Evolutionary conservation across 2,888 invertebrate genomes (phyloP).

Genomic region (Vandiemenella viatica): DNA sequence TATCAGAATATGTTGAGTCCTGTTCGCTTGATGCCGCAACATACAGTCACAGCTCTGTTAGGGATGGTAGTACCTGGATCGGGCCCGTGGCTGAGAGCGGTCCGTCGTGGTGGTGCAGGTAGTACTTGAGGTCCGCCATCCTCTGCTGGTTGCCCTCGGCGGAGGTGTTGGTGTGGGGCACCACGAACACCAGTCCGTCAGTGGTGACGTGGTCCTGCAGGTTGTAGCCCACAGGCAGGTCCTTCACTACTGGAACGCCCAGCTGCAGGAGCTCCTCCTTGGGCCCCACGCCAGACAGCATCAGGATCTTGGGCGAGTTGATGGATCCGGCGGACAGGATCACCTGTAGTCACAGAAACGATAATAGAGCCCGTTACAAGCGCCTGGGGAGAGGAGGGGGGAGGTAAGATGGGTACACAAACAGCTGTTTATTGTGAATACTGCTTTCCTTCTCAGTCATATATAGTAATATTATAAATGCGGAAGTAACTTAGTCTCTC

Average conservation of each 20-base stretch:
- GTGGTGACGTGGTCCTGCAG: conserved; percentile 53
- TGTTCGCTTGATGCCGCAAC: no score
- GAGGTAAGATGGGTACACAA: no score
- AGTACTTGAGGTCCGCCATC: conserved; percentile 18
- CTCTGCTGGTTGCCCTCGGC: conserved; percentile 16
- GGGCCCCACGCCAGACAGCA: conserved; percentile 52
- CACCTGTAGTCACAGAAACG: neutral
- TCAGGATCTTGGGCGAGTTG: conserved; percentile 45
- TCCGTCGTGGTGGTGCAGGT: conserved; percentile 17
- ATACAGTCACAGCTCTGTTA: no score
- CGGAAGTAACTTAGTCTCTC: no score
- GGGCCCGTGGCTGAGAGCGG: conserved; percentile 18
- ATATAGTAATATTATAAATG: no score
- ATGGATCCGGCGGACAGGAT: conserved; percentile 40
- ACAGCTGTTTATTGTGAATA: no score
- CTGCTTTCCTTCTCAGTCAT: no score
- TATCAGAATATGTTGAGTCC: no score
- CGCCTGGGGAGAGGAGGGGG: no score
- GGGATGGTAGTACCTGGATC: conserved; percentile 18
- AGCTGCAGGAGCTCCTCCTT: conserved; percentile 34
- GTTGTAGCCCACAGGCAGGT: conserved; percentile 41
- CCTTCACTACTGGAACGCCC: conserved; percentile 39
- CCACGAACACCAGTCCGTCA: conserved; percentile 37
- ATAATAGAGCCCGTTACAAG: no score
- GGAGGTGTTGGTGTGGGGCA: conserved; percentile 25